Evolutionary conservation across 2,797 vertebrate genomes (phyloP), one percentile per base, ranked within the genome.

Genomic region (Pseudochirops corinnae): DNA sequence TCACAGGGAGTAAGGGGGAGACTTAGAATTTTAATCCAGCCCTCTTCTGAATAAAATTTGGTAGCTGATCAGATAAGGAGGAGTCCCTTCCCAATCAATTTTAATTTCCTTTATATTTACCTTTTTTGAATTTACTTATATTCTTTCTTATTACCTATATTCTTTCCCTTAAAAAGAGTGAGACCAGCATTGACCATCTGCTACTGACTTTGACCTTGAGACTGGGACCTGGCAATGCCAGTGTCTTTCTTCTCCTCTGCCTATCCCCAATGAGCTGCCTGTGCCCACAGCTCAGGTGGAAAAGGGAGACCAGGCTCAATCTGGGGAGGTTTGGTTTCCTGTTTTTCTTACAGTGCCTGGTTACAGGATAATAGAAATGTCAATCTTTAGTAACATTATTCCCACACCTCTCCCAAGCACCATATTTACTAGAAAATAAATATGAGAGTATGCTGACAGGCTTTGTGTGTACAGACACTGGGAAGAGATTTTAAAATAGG

Each of bases 301-400:
- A 91, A 7, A 31, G 52, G 52, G 93, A 94, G 97, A 82, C 67
- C 21, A 21, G 39, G 21, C 39, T 50, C 33, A 50, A 50, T 87
- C 21, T 94, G 97, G 97, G 96, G 97, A 93, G 93, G 91, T 50
- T 93, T 55, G 92, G 92, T 96, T 93, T 55, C 46, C 55, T 74
- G 67, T 90, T 92, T 96, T 96, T 92, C 97, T 33, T 94, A 0
- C 33, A 24, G 50, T 95, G 93, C 91, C 94, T 94, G 92, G 91
- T 95, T 91, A 74, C 55, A 62, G 94, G 82, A 98, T 58, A 97
- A 98, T 93, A 93, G 96, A 24, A 93, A 93, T 98, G 97, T 97
- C 98, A 97, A 56, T 97, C 94, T 50, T 24, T 0, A 92, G 96
- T 97, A 97, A 97, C 31, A 46, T 39, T 96, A 96, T 93, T 97